Percentiles rank a stretch among this genome's conserved stretches.
phyloP scores from a whole-genome alignment of 2,113 vertebrate genomes.

The Mustela nigripes region DNA sequence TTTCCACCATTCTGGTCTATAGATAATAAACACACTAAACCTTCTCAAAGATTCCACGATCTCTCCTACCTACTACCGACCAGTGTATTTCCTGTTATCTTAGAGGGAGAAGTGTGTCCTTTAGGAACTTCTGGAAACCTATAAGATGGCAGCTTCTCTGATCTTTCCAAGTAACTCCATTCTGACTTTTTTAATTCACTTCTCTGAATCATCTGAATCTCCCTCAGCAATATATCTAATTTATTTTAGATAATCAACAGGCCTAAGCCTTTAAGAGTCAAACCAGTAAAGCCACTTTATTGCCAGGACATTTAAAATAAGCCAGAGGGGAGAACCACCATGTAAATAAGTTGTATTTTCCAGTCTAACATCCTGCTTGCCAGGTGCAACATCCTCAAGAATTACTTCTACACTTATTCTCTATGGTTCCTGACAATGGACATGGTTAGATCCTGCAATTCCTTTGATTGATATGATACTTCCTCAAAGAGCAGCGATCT shows the following conservation, averaged over 20 bases:
- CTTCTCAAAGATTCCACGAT: background rate
- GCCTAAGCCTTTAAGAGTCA: background rate
- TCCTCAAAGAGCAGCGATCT: background rate
- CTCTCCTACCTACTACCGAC: background rate
- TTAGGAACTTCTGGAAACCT: background rate
- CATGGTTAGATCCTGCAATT: background rate
- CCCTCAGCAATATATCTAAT: background rate
- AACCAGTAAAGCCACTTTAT: background rate
- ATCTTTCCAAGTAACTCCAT: background rate
- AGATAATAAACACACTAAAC: background rate
- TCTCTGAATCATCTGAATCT: background rate
- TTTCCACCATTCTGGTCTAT: background rate
- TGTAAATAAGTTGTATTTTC: background rate
- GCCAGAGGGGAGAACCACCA: background rate
- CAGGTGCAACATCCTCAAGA: background rate
- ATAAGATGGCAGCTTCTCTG: background rate
- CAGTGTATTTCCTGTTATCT: background rate
- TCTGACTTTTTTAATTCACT: background rate
- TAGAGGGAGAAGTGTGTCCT: background rate
- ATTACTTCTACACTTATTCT: background rate
- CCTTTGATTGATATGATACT: background rate
- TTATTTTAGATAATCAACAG: background rate
- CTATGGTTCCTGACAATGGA: background rate
- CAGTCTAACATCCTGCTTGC: background rate
- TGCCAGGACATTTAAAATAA: background rate